Percentiles rank a stretch among this genome's conserved stretches.
Conservation (phyloP, 2,113 vertebrate genomes). For the Sebastes fasciatus region DNA sequence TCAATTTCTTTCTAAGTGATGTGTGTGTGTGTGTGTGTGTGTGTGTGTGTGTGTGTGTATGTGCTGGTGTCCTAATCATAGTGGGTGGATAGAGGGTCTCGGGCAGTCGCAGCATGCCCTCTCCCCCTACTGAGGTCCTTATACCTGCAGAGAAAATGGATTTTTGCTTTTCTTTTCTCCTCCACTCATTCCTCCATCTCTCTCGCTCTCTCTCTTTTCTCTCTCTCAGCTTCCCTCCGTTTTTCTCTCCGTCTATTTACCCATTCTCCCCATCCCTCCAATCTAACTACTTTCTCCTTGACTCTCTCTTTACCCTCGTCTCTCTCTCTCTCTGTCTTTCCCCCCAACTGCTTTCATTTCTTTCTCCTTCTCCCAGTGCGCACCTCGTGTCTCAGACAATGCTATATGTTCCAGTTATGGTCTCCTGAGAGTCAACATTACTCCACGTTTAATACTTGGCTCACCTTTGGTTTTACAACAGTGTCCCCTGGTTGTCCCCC, state of each 20-base stretch:
- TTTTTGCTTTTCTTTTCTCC: constrained; percentile 58
- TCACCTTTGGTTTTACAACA: constrained; percentile 52
- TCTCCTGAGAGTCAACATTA: constrained; percentile 53
- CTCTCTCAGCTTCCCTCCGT: not conserved
- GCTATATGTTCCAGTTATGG: constrained; percentile 58
- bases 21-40: constrained; percentile 30
- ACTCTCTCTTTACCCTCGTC: constrained; percentile 15
- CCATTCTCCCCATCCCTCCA: constrained; percentile 31
- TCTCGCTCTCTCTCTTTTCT: not conserved
- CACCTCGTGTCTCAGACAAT: constrained; percentile 24
- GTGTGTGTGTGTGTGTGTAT: constrained; percentile 33
- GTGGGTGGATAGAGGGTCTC: constrained; percentile 42
- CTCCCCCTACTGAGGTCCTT: constrained; percentile 48
- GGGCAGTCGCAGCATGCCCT: constrained; percentile 44
- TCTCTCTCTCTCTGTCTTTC: constrained; percentile 6
- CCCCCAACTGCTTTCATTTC: constrained; percentile 35
- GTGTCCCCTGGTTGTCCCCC: constrained; percentile 7
- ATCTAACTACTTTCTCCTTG: constrained; percentile 41
- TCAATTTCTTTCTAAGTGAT: constrained; percentile 56
- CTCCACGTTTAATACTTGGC: constrained; percentile 37
- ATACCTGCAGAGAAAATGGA: constrained; percentile 69
- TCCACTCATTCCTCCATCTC: constrained; percentile 22
- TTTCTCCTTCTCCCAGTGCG: constrained; percentile 6
- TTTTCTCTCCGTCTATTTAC: constrained; percentile 31
- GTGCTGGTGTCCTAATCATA: constrained; percentile 40